These are phyloP conservation scores for Akabosia matsudoensis DNA, from an alignment of 1,140 invertebrate genomes.

Conservation along the genomic window DNA sequence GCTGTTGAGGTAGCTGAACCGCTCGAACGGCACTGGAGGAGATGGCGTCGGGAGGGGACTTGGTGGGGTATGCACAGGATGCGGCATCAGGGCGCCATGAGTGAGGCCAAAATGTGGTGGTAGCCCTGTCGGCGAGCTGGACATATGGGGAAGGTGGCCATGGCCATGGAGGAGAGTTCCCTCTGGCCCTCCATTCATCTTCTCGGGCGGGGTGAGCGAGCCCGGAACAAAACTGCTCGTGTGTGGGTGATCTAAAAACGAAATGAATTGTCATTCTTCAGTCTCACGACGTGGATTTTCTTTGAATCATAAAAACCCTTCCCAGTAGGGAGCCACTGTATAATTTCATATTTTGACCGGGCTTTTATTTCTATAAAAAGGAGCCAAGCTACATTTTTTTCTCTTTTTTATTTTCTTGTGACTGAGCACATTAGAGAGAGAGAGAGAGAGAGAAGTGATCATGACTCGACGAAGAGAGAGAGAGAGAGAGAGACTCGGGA, in stretches of 20 bases:
- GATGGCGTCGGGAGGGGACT: conserved; percentile 62
- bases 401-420: no score
- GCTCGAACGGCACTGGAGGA: conserved; percentile 60
- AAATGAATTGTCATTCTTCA: conserved; percentile 17
- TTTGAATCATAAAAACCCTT: neutral
- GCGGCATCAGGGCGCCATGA: conserved; percentile 50
- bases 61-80: conserved; percentile 71
- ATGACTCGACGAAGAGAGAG: no score
- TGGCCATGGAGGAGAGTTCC: conserved; percentile 45
- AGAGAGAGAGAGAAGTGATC: neutral
- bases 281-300: neutral
- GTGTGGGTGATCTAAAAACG: conserved; percentile 45
- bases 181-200: conserved; percentile 55
- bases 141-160: conserved; percentile 47
- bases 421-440: neutral
- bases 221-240: conserved; percentile 47
- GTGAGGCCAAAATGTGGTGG: conserved; percentile 50
- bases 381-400: no score
- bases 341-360: no score
- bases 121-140: conserved; percentile 43
- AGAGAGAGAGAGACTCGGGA: conserved; percentile 29
- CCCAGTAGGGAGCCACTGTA: neutral
- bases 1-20: conserved; percentile 55
- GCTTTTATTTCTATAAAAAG: no score
- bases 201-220: conserved; percentile 57